Conservation (phyloP, 2,888 invertebrate species). For the Cheilosia variabilis region DNA sequence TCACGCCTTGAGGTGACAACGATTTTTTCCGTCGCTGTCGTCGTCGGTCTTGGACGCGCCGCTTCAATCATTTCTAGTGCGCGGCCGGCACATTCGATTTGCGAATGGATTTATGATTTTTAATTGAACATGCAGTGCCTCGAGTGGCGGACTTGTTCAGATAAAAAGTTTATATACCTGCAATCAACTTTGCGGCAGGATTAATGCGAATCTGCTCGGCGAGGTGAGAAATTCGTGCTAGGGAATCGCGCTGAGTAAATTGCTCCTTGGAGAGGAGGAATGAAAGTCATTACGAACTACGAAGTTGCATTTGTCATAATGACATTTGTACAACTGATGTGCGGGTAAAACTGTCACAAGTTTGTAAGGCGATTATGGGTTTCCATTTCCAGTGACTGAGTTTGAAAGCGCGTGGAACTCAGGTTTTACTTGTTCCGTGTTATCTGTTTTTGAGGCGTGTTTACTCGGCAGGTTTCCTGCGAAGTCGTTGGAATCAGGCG, state of each 20-base stretch:
- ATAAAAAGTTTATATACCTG: neutral
- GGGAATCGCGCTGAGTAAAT: constrained; percentile 26
- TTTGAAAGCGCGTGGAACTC: neutral
- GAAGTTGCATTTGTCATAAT: constrained; percentile 14
- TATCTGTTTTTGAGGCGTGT: too few relatives aligned
- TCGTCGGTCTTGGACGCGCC: constrained; percentile 25
- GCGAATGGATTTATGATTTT: constrained; percentile 65
- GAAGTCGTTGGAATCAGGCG: too few relatives aligned
- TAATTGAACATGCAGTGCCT: constrained; percentile 65
- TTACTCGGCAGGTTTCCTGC: too few relatives aligned
- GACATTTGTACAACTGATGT: neutral
- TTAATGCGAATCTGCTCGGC: constrained; percentile 52
- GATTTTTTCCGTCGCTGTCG: constrained; percentile 45
- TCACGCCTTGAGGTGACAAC: constrained; percentile 72
- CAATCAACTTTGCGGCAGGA: constrained; percentile 53
- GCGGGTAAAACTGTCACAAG: constrained; percentile 9
- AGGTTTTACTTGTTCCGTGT: too few relatives aligned
- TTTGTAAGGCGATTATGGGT: neutral
- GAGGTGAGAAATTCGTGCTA: constrained; percentile 48
- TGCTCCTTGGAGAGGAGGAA: constrained; percentile 36
- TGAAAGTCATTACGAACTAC: constrained; percentile 47
- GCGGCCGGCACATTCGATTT: constrained; percentile 59
- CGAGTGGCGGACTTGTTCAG: constrained; percentile 32
- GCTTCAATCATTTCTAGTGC: constrained; percentile 43
- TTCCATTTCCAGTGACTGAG: neutral